phyloP scores from a whole-genome alignment of 2,888 invertebrate genomes.

The Drosophila pullipes region DNA sequence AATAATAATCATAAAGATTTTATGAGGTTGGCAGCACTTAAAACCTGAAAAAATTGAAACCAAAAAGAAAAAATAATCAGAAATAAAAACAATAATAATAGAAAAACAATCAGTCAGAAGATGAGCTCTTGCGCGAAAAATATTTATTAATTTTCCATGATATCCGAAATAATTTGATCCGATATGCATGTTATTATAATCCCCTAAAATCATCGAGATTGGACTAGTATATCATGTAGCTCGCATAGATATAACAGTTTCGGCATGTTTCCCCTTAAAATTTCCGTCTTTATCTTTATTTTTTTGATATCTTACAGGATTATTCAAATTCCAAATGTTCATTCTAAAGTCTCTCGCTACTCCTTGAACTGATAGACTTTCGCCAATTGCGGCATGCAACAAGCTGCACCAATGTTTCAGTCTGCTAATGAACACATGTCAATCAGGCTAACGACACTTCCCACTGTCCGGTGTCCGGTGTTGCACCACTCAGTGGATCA shows the following conservation, averaged over 20 bases:
- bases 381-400: constrained; percentile 12
- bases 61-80: background rate
- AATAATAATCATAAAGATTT: background rate
- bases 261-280: background rate
- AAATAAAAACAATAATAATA: background rate
- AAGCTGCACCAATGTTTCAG: constrained; percentile 41
- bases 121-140: background rate
- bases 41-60: background rate
- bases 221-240: background rate
- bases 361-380: constrained; percentile 5
- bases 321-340: background rate
- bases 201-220: background rate
- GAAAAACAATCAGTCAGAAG: background rate
- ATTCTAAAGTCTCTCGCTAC: background rate
- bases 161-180: background rate
- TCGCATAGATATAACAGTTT: too few relatives aligned
- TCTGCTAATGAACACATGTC: constrained; percentile 74
- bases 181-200: background rate
- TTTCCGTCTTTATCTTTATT: background rate
- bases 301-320: background rate
- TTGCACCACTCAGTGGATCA: constrained; percentile 38
- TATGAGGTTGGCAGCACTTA: too few relatives aligned
- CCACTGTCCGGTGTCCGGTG: constrained; percentile 32
- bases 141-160: background rate
- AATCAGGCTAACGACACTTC: constrained; percentile 63